phyloP scores from a whole-genome alignment of 2,797 vertebrate genomes.

The Poecilia velifera region DNA sequence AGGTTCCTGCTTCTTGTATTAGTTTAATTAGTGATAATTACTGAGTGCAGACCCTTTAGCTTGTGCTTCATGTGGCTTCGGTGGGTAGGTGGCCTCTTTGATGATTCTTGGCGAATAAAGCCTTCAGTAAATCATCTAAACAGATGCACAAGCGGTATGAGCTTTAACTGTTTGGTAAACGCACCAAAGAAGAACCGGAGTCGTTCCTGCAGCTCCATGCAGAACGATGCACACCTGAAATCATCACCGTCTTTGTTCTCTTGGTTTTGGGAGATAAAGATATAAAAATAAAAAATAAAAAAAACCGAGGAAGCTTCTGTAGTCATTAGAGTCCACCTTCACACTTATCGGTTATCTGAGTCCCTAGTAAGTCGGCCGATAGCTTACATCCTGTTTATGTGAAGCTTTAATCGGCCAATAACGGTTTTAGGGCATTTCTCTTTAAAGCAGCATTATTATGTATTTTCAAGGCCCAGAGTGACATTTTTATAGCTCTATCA shows the following conservation, averaged over 20 bases:
- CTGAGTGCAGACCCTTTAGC: conserved; percentile 54
- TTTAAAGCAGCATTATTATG: neutral
- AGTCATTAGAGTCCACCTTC: neutral
- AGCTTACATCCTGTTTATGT: neutral
- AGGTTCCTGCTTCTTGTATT: conserved; percentile 58
- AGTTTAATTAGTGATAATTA: conserved; percentile 78
- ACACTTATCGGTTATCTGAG: neutral
- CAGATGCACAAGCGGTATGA: conserved; percentile 4
- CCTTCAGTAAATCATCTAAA: conserved; percentile 25
- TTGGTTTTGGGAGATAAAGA: neutral
- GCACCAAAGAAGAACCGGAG: neutral
- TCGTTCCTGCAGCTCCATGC: neutral
- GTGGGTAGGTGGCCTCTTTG: conserved; percentile 67
- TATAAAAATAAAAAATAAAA: neutral
- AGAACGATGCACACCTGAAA: neutral
- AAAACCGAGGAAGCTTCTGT: neutral
- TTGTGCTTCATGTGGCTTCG: conserved; percentile 67
- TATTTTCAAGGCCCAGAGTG: too few relatives aligned
- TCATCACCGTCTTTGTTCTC: neutral
- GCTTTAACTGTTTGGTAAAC: neutral
- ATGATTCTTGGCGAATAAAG: conserved; percentile 34
- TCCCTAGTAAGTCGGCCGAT: neutral
- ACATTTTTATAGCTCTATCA: too few relatives aligned
- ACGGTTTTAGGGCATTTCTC: neutral
- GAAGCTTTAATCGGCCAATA: neutral